phyloP scores from a whole-genome alignment of 1,140 invertebrate genomes.

The Pinna nobilis region DNA sequence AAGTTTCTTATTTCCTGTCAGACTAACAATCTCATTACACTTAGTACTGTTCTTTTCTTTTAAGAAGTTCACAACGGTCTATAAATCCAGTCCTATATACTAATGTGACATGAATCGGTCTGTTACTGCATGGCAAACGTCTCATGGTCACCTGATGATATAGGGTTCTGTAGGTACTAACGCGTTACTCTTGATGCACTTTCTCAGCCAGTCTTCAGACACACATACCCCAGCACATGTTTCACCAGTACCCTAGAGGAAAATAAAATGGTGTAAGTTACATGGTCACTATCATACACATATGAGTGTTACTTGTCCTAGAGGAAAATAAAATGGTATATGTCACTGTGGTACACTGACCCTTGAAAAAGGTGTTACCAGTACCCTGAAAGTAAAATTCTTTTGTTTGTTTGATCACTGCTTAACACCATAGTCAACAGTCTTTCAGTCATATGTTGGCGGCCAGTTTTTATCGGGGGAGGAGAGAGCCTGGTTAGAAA shows the following conservation, averaged over 20 bases:
- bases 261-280: conserved; percentile 8
- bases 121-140: too few species aligned
- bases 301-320: background rate
- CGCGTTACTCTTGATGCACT: conserved; percentile 51
- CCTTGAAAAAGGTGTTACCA: background rate
- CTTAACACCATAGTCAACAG: background rate
- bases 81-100: background rate
- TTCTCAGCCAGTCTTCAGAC: conserved; percentile 49
- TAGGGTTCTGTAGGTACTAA: conserved; percentile 37
- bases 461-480: too few species aligned
- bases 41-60: too few species aligned
- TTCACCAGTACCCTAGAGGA: conserved; percentile 27
- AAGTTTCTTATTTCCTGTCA: background rate
- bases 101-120: background rate
- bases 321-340: background rate
- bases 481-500: too few species aligned
- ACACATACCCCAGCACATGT: conserved; percentile 38
- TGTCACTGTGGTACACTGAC: background rate
- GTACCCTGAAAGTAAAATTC: too few species aligned
- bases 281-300: background rate
- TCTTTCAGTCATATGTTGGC: too few species aligned
- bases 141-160: conserved; percentile 14
- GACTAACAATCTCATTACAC: too few species aligned
- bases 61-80: too few species aligned
- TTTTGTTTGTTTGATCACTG: too few species aligned